phyloP scores from a whole-genome alignment of 2,797 vertebrate genomes.

The Graptemys geographica region DNA sequence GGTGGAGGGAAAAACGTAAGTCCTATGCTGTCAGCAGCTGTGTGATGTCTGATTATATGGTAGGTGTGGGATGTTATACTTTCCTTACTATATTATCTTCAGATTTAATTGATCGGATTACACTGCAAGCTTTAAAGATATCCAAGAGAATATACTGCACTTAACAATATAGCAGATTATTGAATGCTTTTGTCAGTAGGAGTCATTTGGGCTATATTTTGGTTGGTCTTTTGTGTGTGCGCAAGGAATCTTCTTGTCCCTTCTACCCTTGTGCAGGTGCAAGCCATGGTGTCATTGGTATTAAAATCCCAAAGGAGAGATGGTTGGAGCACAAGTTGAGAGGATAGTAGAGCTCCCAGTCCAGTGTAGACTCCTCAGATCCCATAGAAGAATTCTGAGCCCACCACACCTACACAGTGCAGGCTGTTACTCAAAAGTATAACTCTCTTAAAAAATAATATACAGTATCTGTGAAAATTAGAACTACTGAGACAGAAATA shows the following conservation, averaged over 20 bases:
- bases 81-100: not conserved
- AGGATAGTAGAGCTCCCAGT: not conserved
- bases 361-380: not conserved
- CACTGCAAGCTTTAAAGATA: accelerated
- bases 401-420: not conserved
- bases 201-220: not conserved
- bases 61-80: not conserved
- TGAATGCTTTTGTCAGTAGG: not conserved
- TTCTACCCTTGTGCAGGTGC: not conserved
- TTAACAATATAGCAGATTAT: accelerated
- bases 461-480: conserved; percentile 15
- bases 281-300: not conserved
- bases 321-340: too few species aligned
- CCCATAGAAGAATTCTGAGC: not conserved
- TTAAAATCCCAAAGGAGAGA: too few species aligned
- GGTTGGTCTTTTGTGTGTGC: accelerated
- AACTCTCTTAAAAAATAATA: not conserved
- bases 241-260: not conserved
- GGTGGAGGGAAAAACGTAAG: not conserved
- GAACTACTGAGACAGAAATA: conserved; percentile 29
- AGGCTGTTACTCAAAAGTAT: not conserved
- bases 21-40: conserved; percentile 24
- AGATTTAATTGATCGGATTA: not conserved
- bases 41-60: not conserved
- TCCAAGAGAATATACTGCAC: accelerated